Conservation (phyloP, 2,888 invertebrate genomes). For the Pherbina coryleti region DNA sequence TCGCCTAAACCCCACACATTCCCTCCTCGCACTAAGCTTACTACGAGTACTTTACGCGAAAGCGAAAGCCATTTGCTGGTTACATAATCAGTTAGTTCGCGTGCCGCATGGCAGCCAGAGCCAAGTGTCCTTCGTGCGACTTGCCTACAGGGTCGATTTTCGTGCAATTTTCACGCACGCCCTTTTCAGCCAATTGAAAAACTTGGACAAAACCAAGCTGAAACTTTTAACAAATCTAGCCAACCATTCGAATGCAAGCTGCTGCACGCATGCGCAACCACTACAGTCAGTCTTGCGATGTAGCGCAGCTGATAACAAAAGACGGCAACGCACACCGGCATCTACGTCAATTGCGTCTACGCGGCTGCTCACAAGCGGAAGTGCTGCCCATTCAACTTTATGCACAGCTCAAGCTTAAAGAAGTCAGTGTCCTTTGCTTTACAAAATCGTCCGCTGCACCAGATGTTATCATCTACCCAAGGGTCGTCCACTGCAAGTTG, state of each 20-base stretch:
- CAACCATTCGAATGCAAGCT: background rate
- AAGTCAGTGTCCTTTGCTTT: constrained; percentile 24
- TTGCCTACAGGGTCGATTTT: constrained; percentile 42
- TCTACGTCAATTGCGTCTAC: background rate
- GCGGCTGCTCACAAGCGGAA: constrained; percentile 10
- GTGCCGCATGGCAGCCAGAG: constrained; percentile 14
- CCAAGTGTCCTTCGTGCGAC: constrained; percentile 32
- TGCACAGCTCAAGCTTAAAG: background rate
- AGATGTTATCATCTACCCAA: constrained; percentile 23
- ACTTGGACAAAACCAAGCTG: constrained; percentile 45
- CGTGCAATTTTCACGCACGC: constrained; percentile 64
- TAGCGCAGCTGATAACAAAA: constrained; percentile 3
- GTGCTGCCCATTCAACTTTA: background rate
- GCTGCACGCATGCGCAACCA: constrained; percentile 28
- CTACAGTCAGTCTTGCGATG: background rate
- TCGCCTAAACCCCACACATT: too few relatives aligned
- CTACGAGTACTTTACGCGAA: background rate
- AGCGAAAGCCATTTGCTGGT: constrained; percentile 48
- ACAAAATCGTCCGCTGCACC: constrained; percentile 17
- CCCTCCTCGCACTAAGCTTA: too few relatives aligned
- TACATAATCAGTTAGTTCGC: constrained; percentile 60
- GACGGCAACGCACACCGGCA: background rate
- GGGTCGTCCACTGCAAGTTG: constrained; percentile 13
- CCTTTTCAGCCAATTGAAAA: constrained; percentile 51
- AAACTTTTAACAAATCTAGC: constrained; percentile 36